Evolutionary conservation across 2,113 vertebrate genomes (phyloP).

Genomic region (Ictidomys tridecemlineatus): DNA sequence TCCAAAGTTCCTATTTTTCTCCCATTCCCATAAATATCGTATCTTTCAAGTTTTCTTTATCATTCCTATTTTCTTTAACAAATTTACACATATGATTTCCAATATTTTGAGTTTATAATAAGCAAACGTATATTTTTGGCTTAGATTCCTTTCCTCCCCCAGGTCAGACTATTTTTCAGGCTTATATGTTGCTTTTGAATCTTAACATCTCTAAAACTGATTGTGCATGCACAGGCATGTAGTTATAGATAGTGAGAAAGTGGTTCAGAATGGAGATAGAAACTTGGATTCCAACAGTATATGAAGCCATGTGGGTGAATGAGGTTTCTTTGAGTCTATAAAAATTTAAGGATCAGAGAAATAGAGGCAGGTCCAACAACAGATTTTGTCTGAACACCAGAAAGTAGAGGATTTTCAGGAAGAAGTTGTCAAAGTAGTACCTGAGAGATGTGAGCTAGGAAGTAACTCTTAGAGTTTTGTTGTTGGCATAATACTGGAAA

Average conservation of each 20-base stretch:
- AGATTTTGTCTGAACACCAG: neutral
- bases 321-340: neutral
- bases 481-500: constrained; percentile 16
- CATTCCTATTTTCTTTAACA: neutral
- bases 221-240: neutral
- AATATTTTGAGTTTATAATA: neutral
- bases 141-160: neutral
- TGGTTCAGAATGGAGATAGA: neutral
- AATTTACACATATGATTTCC: neutral
- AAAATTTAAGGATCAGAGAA: neutral
- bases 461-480: constrained; percentile 8
- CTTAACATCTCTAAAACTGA: neutral
- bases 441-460: neutral
- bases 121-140: neutral
- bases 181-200: neutral
- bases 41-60: neutral
- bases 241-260: neutral
- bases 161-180: neutral
- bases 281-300: neutral
- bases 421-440: neutral
- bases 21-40: neutral
- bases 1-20: neutral
- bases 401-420: neutral
- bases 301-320: neutral
- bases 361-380: neutral